Evolutionary conservation across 1,140 invertebrate genomes (phyloP), one percentile per base, ranked within the genome.

Genomic region (Catajapyx aquilonaris): DNA sequence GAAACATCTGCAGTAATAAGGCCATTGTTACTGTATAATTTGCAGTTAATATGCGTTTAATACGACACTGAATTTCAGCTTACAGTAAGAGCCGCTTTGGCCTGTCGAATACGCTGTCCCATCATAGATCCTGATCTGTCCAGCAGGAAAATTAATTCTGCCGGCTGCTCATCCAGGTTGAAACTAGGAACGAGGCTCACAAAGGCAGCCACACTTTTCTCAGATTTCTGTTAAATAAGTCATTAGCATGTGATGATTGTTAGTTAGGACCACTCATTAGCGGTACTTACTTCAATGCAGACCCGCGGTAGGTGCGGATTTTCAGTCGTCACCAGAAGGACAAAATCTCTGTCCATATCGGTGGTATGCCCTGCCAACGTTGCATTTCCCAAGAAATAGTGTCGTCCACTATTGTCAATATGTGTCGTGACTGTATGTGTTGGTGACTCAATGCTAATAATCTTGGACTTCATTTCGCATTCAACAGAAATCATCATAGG

Each of bases 121-220:
- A 7, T 18, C 48, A 55, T 55, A 16, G 53, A 52, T 23, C 48
- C 52, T 18, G 48, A 49, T 10, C 50, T 32, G 41, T 52, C 51
- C 9, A 52, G 35, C 7, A 52, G 32, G 35, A 52, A 49, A 13
- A 52, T 42, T 11, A 52, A 23, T 35, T 52, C n/a, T n/a, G n/a
- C n/a, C n/a, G n/a, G n/a, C n/a, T n/a, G n/a, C n/a, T n/a, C n/a
- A n/a, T n/a, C n/a, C n/a, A n/a, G n/a, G n/a, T n/a, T n/a, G n/a
- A n/a, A n/a, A n/a, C n/a, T n/a, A n/a, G n/a, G n/a, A n/a, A n/a
- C n/a, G n/a, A n/a, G n/a, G n/a, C n/a, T n/a, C n/a, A n/a, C n/a
- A n/a, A n/a, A n/a, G n/a, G n/a, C 51, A 13, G 44, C 46, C 20
- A n/a, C 43, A 46, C 23, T 40, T 44, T 11, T 46, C 42, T 10